Base-by-base conservation (phyloP, 2,113 vertebrate genomes). In the Sapayoa aenigma region DNA sequence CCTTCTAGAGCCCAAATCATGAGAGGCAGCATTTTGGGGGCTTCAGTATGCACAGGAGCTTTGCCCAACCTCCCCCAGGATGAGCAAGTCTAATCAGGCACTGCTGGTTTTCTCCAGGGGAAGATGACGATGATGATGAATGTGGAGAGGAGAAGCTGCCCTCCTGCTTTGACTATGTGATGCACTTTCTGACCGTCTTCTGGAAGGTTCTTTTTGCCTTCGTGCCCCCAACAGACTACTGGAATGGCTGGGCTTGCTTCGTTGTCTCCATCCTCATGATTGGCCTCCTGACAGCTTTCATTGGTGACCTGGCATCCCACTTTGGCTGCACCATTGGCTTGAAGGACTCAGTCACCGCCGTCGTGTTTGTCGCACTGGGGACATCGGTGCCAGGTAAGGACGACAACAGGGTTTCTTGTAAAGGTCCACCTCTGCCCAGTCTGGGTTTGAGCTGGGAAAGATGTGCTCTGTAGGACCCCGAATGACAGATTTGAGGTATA, bases 181-280 rank as follows among this genome's bases (percentile, higher is more conserved):
- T 99, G 99, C 99, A 99, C 98, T 99, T 99, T 96, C 98, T 99
- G 96, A 99, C 99, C 0, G 98, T 99, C 84, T 99, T 99, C 98
- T 99, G 99, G 99, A 99, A 99, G 97, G 98, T 99, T 73, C 97
- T 99, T 72, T 99, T 99, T 62, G 99, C 99, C 66, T 98, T 99
- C 10, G 99, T 99, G n/a, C 99, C 99, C 25, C 99, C 99, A 0
- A 99, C 99, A 14, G 99, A 99, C 88, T 99, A 99, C 98, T 99
- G 98, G 98, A 99, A 98, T 3, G 99, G 99, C 91, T 99, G 99
- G 99, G 98, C 99, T 6, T 99, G 99, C 95, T 99, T 99, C 9
- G 96, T 98, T 0, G 98, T 99, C 53, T 99, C 99, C 95, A 99
- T 99, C 97, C 90, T 97, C 8, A 98, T 98, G 98, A 99, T 99